Conservation (phyloP, 2,797 vertebrate genomes). For the Semaprochilodus insignis region DNA sequence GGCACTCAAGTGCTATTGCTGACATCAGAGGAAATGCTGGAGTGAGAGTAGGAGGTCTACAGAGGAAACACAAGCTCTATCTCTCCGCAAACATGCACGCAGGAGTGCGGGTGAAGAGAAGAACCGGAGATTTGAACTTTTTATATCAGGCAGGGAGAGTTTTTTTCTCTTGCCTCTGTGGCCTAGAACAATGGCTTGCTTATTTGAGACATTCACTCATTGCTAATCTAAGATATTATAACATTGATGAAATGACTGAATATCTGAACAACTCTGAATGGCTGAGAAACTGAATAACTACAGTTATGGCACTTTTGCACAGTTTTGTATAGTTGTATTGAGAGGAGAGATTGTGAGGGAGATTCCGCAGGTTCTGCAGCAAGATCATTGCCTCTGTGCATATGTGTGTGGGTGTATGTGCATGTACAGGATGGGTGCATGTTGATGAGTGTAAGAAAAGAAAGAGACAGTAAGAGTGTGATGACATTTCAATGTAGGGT, state of each 20-base stretch:
- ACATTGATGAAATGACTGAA: background rate
- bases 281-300: background rate
- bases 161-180: constrained; percentile 14
- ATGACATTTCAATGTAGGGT: constrained; percentile 13
- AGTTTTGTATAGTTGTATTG: background rate
- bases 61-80: constrained; percentile 47
- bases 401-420: constrained; percentile 44
- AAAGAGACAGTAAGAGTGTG: constrained; percentile 12
- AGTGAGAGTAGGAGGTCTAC: constrained; percentile 51
- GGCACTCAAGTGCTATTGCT: constrained; percentile 9
- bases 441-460: constrained; percentile 20
- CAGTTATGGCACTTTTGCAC: background rate
- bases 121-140: constrained; percentile 34
- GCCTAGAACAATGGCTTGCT: constrained; percentile 14
- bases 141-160: constrained; percentile 22
- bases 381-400: constrained; percentile 31
- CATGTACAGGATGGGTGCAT: constrained; percentile 44
- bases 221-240: background rate
- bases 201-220: background rate
- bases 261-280: background rate
- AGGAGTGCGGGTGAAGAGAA: constrained; percentile 27
- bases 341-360: background rate
- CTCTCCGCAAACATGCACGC: constrained; percentile 42
- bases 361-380: background rate
- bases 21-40: constrained; percentile 55